A percentile compares a stretch with the other conserved stretches of the same genome.
Evolutionary conservation across 2,888 invertebrate genomes (phyloP).

Genomic region (Chalcosyrphus nemorum): DNA sequence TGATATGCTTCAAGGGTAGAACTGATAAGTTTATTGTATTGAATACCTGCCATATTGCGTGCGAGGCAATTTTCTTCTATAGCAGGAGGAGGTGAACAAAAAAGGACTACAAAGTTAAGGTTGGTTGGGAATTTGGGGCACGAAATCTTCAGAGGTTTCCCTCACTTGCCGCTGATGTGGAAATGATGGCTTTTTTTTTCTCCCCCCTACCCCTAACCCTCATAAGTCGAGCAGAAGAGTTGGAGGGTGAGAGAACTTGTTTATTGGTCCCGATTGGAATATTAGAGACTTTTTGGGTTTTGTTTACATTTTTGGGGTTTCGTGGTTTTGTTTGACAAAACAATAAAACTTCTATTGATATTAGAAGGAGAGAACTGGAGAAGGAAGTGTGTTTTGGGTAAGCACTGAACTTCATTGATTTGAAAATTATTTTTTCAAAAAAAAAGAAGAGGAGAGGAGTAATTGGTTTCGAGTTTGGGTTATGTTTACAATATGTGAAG

Average conservation of each 20-base stretch:
- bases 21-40: constrained; percentile 55
- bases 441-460: background rate
- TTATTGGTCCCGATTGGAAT: constrained; percentile 33
- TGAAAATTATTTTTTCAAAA: background rate
- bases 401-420: background rate
- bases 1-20: constrained; percentile 51
- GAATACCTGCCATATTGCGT: constrained; percentile 52
- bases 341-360: constrained; percentile 12
- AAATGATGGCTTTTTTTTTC: constrained; percentile 16
- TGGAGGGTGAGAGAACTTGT: background rate
- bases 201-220: too few species aligned
- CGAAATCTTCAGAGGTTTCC: background rate
- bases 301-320: constrained; percentile 18
- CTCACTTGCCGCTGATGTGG: constrained; percentile 3
- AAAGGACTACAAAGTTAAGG: background rate
- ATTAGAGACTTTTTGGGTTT: constrained; percentile 29
- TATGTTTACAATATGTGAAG: background rate
- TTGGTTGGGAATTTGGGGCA: constrained; percentile 6
- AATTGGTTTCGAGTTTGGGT: background rate
- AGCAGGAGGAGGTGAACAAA: background rate
- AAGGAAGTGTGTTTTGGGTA: background rate
- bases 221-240: too few species aligned
- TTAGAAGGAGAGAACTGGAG: background rate
- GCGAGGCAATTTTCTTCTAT: constrained; percentile 15
- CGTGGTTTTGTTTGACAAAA: constrained; percentile 26